Percentiles rank a stretch among this genome's conserved stretches.
Evolutionary conservation across 2,113 vertebrate genomes (phyloP).

Genomic region (Tychaedon coryphoeus): DNA sequence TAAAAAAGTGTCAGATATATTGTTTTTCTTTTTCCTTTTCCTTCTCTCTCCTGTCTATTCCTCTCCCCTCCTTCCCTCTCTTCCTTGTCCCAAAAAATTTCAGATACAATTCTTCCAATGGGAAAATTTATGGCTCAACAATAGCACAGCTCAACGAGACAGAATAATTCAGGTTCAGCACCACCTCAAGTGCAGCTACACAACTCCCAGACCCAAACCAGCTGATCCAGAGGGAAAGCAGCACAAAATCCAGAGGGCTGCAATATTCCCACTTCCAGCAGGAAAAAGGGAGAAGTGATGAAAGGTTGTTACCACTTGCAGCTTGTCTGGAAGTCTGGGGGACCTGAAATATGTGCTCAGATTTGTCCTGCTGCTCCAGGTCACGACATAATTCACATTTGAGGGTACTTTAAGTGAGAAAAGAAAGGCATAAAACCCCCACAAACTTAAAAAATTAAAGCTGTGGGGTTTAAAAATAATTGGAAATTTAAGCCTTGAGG

Average conservation of each 20-base stretch:
- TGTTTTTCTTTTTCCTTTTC: not conserved
- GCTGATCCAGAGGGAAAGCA: not conserved
- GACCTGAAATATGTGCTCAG: not conserved
- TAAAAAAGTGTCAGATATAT: accelerated
- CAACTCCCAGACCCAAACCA: not conserved
- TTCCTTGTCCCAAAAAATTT: not conserved
- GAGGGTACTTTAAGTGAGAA: not conserved
- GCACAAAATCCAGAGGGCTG: not conserved
- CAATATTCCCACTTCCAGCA: not conserved
- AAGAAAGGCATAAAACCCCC: not conserved
- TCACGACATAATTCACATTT: not conserved
- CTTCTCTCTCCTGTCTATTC: too few species aligned
- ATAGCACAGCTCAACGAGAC: not conserved
- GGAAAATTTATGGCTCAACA: not conserved
- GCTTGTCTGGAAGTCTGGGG: not conserved
- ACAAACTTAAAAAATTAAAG: not conserved
- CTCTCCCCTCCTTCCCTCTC: not conserved
- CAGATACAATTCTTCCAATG: not conserved
- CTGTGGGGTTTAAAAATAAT: not conserved
- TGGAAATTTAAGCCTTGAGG: not conserved
- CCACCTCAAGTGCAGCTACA: not conserved
- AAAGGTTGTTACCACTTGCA: not conserved
- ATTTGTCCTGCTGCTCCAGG: not conserved
- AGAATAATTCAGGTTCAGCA: not conserved
- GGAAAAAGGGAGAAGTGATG: not conserved